Base-by-base conservation (phyloP, 37 sponge, comb jelly and placozoan genomes). In the Bolinopsis microptera region DNA sequence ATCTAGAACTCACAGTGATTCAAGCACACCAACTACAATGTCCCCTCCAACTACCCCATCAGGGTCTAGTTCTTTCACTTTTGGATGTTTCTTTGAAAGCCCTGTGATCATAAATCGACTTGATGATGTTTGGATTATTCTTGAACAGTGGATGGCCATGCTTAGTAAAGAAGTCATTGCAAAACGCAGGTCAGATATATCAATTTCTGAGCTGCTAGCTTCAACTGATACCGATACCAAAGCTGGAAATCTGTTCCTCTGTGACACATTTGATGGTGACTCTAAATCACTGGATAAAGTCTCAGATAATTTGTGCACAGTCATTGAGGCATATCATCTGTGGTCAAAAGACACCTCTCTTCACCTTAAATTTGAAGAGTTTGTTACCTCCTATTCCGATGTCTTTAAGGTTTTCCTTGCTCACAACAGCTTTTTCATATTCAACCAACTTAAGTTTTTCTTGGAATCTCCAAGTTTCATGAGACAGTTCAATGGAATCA, bases 341-440 rank as follows among this genome's bases (percentile, higher is more conserved):
- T 86, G 90, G 90, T 86, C 36, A 24, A 39, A 27, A 26, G 90
- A 86, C 23, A 86, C 90, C 0, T 86, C 61, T 26, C 61, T 86
- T 5, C 41, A 39, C 0, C 28, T 24, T n/a, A 38, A n/a, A 41
- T 86, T 86, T 86, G 90, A 86, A 38, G 30, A 86, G 27, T 86
- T 86, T 86, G 90, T 86, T 28, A 86, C 48, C 39, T 41, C 61
- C 13, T 34, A 86, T 41, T 86, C 90, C 0, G 90, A 86, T 40
- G 90, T 86, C 39, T 86, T 86, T 48, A 86, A 86, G 26, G 90
- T 86, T 24, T 86, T 86, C 35, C 90, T 86, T 30, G 90, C 90
- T 39, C 90, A 86, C 35, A 86, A 86, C 61, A 41, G 61, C 90
- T 86, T 86, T 27, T 86, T 86, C 90, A 86, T 86, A n/a, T 86